Percentiles rank a stretch among this genome's conserved stretches.
These are phyloP conservation scores for Hydractinia symbiolongicarpus DNA, from an alignment of 30 jellyfish, hydroid and myxozoan species.

Conservation along the genomic window DNA sequence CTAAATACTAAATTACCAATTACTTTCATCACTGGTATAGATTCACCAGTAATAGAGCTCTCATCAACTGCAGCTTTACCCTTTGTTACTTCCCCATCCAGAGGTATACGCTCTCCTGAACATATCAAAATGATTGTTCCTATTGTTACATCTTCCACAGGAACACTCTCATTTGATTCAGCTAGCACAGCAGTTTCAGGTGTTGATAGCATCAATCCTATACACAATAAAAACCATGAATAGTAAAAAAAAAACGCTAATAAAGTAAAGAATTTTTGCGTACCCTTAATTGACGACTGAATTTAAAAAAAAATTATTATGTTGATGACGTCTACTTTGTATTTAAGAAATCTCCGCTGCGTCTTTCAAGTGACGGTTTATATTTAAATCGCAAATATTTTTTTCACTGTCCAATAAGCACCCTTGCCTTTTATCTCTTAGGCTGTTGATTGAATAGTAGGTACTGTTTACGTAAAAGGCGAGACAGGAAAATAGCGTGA, in stretches of 20 bases:
- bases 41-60: conserved; percentile 80
- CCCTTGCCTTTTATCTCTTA: too few relatives aligned
- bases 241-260: not conserved
- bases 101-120: conserved; percentile 80
- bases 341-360: too few relatives aligned
- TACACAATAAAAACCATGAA: not conserved
- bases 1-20: conserved; percentile 40
- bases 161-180: conserved; percentile 51
- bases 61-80: conserved; percentile 89
- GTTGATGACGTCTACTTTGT: not conserved
- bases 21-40: conserved; percentile 61
- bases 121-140: conserved; percentile 59
- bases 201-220: conserved; percentile 50
- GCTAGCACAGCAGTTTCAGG: conserved; percentile 72
- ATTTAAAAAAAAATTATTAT: too few relatives aligned
- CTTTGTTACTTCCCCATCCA: conserved; percentile 64
- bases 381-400: too few relatives aligned
- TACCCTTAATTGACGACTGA: not conserved
- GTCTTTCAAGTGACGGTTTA: too few relatives aligned
- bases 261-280: not conserved
- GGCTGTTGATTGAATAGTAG: too few relatives aligned
- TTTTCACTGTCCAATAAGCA: too few relatives aligned
- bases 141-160: conserved; percentile 55
- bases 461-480: too few relatives aligned
- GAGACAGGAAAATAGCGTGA: too few relatives aligned